These are phyloP conservation scores for Alethe diademata DNA, from an alignment of 2,113 vertebrate species.

Conservation along the genomic window DNA sequence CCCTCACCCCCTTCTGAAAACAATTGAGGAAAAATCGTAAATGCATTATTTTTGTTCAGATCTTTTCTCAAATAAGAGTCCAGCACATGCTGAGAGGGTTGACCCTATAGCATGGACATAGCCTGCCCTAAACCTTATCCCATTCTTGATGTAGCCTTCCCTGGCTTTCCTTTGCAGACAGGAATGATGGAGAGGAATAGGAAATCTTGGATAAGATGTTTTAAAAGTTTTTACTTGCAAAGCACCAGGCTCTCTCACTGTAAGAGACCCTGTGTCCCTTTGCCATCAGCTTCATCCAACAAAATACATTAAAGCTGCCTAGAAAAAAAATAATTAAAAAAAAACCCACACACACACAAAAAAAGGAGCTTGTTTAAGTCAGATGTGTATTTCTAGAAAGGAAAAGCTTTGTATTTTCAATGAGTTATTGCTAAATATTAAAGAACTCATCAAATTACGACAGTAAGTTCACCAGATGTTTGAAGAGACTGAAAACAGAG, in stretches of 20 bases:
- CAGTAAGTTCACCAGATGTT: not conserved
- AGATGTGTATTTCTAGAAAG: not conserved
- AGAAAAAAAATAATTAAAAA: too few relatives aligned
- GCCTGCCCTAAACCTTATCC: not conserved
- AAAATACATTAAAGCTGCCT: not conserved
- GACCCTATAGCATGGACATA: not conserved
- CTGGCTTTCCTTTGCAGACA: not conserved
- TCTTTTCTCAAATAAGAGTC: not conserved
- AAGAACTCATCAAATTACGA: not conserved
- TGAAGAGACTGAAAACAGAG: not conserved
- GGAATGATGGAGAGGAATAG: not conserved
- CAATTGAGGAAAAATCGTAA: fast-evolving
- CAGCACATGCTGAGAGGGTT: not conserved
- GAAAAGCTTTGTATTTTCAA: not conserved
- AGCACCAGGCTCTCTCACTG: not conserved
- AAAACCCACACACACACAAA: not conserved
- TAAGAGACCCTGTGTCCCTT: not conserved
- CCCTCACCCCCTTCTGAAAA: not conserved
- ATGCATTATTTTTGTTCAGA: not conserved
- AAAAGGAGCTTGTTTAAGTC: not conserved
- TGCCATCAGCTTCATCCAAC: not conserved
- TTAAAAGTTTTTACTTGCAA: not conserved
- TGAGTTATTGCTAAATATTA: not conserved
- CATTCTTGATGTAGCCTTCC: not conserved
- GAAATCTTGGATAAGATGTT: not conserved